Evolutionary conservation across 1,140 invertebrate species (phyloP).

Genomic region (Parapsyche elsis): DNA sequence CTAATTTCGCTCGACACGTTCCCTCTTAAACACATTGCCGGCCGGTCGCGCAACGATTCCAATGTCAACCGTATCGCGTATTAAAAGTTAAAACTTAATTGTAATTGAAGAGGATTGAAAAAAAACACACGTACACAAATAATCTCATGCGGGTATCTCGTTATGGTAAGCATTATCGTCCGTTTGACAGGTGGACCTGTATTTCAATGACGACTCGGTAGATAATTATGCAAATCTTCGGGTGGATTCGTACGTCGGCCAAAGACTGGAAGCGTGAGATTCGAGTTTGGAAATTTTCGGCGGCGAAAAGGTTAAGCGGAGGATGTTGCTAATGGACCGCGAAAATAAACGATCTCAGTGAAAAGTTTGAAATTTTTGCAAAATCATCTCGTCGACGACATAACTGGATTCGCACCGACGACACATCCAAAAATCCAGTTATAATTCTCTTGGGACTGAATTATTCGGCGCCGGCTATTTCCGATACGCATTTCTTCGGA

Average conservation of each 20-base stretch:
- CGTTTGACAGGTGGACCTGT: slow-evolving; percentile 10
- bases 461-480: too few species aligned
- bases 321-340: too few species aligned
- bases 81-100: neutral
- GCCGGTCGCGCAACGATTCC: too few species aligned
- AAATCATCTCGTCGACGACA: too few species aligned
- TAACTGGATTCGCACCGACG: too few species aligned
- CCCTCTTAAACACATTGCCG: too few species aligned
- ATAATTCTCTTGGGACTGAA: too few species aligned
- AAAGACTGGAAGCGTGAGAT: slow-evolving; percentile 9
- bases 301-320: neutral
- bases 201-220: neutral
- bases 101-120: neutral
- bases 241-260: neutral
- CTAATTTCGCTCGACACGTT: too few species aligned
- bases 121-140: neutral
- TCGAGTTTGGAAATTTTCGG: neutral
- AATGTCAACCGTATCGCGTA: neutral
- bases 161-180: neutral
- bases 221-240: slow-evolving; percentile 12
- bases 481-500: too few species aligned
- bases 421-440: too few species aligned
- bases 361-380: too few species aligned
- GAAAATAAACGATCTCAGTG: too few species aligned
- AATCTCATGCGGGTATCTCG: neutral